Evolutionary conservation across 1,140 invertebrate genomes (phyloP), one percentile per base, ranked within the genome.

Genomic region (Philopotamus ludificatus): DNA sequence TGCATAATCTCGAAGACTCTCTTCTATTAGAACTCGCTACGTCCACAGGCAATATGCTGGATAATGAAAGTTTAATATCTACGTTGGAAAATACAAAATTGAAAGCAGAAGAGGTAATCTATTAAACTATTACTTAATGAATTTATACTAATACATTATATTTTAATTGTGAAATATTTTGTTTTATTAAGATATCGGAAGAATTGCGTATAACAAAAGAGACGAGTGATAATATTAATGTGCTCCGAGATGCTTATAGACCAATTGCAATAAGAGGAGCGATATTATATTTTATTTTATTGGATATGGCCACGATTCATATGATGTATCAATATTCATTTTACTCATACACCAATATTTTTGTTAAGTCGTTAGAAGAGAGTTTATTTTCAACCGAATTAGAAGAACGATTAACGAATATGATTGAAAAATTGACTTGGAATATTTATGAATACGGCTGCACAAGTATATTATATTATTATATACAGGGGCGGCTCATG

Each of bases 271-370:
- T 86, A 70, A 82, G 91, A 57, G 93, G 93, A 10, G 92, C 93
- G 8, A 89, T 95, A 55, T 77, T 96, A 18, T 96, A 95, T 75
- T 96, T 95, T 74, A 89, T 94, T 1, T 76, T 97, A 7, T 85
- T 89, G 0, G 92, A 95, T 73, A 91, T 95, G 90, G 85, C 91
- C 0, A 79, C 82, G 0, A 88, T 97, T 0, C 93, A 93, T 74
- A 78, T 84, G 9, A 96, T 96, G 92, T 97, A 97, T 74, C 93
- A 96, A 71, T 95, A 95, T 76, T 94, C 93, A 0, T 76, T 97
- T 20, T 85, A 82, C 2, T 86, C 88, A 1, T 93, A 92, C 71
- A 73, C 93, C 1, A 86, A 90, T 75, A 89, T 95, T 0, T 95
- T 95, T 72, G 80, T 83, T 12, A 88, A 84, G 71, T 92, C 92